phyloP scores from a whole-genome alignment of 2,797 vertebrate species.

The Notolepis coatsorum region DNA sequence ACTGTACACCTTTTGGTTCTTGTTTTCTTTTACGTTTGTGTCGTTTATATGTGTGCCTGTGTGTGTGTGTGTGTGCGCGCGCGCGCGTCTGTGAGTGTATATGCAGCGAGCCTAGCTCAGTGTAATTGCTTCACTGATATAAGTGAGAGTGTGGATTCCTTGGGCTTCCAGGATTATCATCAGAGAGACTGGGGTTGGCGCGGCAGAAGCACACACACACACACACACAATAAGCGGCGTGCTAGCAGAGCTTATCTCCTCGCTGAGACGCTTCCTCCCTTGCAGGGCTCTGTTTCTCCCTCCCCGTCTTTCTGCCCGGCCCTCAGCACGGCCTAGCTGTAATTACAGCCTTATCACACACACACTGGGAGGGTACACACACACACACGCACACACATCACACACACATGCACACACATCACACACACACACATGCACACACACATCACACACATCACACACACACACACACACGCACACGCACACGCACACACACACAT shows the following conservation, averaged over 20 bases:
- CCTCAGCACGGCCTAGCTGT: conserved; percentile 77
- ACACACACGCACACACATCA: conserved; percentile 37
- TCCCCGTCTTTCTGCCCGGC: conserved; percentile 76
- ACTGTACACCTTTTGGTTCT: too few species aligned
- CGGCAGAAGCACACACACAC: conserved; percentile 29
- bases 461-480: background rate
- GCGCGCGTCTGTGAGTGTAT: conserved; percentile 57
- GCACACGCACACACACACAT: background rate
- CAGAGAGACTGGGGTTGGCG: conserved; percentile 74
- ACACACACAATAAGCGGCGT: conserved; percentile 67
- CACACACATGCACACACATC: conserved; percentile 45
- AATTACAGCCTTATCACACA: conserved; percentile 81
- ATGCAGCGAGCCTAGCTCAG: conserved; percentile 61
- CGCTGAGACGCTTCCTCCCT: conserved; percentile 80
- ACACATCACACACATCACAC: background rate
- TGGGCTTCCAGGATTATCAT: conserved; percentile 77
- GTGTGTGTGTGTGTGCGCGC: conserved; percentile 9
- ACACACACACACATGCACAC: conserved; percentile 46
- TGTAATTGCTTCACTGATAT: conserved; percentile 77
- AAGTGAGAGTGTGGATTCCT: conserved; percentile 72
- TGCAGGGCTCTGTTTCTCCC: conserved; percentile 77
- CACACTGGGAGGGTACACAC: conserved; percentile 60
- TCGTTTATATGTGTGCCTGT: conserved; percentile 18
- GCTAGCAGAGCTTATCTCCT: conserved; percentile 80
- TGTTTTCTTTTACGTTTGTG: too few species aligned